Evolutionary conservation across 2,797 vertebrate species (phyloP), one percentile per base, ranked within the genome.

Genomic region (Masticophis lateralis): DNA sequence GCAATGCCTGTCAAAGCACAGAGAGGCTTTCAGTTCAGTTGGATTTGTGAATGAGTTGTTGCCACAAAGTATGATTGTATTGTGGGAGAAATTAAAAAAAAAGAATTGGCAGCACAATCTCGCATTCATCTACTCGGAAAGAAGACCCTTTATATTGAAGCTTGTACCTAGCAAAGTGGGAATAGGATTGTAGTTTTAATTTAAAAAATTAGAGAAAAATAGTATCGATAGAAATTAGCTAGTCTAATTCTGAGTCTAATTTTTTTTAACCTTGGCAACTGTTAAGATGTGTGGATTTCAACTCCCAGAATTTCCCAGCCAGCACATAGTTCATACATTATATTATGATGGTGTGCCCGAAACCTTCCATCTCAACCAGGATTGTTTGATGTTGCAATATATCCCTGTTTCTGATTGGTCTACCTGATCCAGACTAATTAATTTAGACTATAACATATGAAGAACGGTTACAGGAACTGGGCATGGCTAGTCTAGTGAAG

Each of bases 201-300:
- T 7, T 11, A 16, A 91, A 43, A 37, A 61, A 61, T 47, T 28
- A 57, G 57, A 89, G 57, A 86, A 83, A 59, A 89, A 53, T n/a
- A 32, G n/a, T 86, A 87, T 86, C 92, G 63, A 16, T 91, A 91
- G 43, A n/a, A 53, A 79, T 61, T 93, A 93, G 66, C 43, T 51
- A 37, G 43, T 60, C 53, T 83, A 83, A 83, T 83, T 83, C 43
- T 47, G 6, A 47, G 1, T 47, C 5, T 47, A 83, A 25, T 83
- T 79, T 25, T 43, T 79, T 25, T 83, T 11, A 83, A 47, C 1
- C 37, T 83, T 83, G 37, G 37, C 43, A 83, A 22, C 9, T 83
- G 10, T 47, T 47, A 83, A 47, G 20, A 47, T 25, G 4, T 79
- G 37, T 79, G 9, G 37, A 25, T 18, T 79, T 22, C 37, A 79